Evolutionary conservation across 2,113 vertebrate species (phyloP).

Genomic region (Ranitomeya imitator): DNA sequence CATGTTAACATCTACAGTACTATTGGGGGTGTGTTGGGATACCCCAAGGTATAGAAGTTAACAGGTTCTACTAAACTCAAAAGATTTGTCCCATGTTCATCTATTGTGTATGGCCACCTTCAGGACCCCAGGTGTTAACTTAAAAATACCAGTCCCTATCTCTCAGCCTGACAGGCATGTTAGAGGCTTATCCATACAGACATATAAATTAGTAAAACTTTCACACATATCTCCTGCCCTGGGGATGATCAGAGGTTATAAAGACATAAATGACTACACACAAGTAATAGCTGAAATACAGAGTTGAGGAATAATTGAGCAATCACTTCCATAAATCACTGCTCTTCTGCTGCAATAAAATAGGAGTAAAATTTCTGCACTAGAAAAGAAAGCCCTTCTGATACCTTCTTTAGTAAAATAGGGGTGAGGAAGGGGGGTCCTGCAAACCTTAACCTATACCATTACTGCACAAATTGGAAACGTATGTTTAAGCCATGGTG

Average conservation of each 20-base stretch:
- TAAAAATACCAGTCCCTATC: too few relatives aligned
- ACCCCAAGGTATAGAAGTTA: too few relatives aligned
- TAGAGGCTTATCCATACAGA: neutral
- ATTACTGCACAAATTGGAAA: slow-evolving; percentile 79
- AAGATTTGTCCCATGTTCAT: too few relatives aligned
- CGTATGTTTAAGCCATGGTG: slow-evolving; percentile 80
- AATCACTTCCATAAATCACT: slow-evolving; percentile 9
- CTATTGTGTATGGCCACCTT: too few relatives aligned
- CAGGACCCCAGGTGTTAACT: too few relatives aligned
- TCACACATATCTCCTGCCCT: neutral
- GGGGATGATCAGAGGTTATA: neutral
- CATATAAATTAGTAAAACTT: neutral
- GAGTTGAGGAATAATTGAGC: neutral
- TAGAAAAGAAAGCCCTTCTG: slow-evolving; percentile 62
- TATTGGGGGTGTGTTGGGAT: too few relatives aligned
- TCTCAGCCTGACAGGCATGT: neutral
- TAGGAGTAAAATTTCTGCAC: slow-evolving; percentile 10
- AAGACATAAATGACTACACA: neutral
- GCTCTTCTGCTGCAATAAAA: slow-evolving; percentile 11
- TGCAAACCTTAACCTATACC: slow-evolving; percentile 73
- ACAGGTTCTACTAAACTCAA: too few relatives aligned
- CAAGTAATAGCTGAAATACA: neutral
- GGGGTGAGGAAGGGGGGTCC: slow-evolving; percentile 72
- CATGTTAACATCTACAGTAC: too few relatives aligned
- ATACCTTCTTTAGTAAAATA: slow-evolving; percentile 68